Evolutionary conservation across 2,113 vertebrate genomes (phyloP).

Genomic region (Poecilia latipinna): DNA sequence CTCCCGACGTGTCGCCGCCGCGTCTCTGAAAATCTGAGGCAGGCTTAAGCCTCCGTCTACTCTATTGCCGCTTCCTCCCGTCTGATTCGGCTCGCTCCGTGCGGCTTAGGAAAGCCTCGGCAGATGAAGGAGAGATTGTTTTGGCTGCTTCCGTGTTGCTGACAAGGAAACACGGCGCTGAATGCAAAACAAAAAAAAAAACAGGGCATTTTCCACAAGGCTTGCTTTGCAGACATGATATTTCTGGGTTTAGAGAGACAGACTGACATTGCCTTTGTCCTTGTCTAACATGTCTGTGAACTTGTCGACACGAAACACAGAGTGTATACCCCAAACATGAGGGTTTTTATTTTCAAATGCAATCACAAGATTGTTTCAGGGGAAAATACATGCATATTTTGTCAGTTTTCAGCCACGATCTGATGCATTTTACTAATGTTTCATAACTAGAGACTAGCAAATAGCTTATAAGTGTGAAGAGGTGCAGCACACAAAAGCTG

Average conservation of each 20-base stretch:
- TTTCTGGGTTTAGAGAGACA: slow-evolving; percentile 34
- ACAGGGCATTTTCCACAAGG: slow-evolving; percentile 49
- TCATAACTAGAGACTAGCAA: neutral
- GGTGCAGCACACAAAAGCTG: no score
- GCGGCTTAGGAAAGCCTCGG: slow-evolving; percentile 42
- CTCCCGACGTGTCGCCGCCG: slow-evolving; percentile 3
- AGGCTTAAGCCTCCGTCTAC: slow-evolving; percentile 34
- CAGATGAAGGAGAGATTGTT: slow-evolving; percentile 48
- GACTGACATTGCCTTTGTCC: slow-evolving; percentile 12
- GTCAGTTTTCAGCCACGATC: no score
- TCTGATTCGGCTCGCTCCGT: slow-evolving; percentile 29
- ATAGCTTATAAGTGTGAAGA: neutral
- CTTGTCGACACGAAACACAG: slow-evolving; percentile 45
- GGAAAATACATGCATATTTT: no score
- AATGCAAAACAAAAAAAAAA: slow-evolving; percentile 25
- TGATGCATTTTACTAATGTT: neutral
- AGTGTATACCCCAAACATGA: slow-evolving; percentile 26
- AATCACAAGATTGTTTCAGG: neutral
- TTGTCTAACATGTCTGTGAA: slow-evolving; percentile 58
- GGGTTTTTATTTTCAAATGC: slow-evolving; percentile 22
- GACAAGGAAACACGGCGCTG: slow-evolving; percentile 55
- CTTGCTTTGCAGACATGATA: slow-evolving; percentile 25
- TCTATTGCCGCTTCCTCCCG: neutral
- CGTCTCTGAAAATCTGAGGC: slow-evolving; percentile 25
- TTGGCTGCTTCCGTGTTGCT: slow-evolving; percentile 27